Base-by-base conservation (phyloP, 2,888 invertebrate genomes). In the Quadroppia sp. region DNA sequence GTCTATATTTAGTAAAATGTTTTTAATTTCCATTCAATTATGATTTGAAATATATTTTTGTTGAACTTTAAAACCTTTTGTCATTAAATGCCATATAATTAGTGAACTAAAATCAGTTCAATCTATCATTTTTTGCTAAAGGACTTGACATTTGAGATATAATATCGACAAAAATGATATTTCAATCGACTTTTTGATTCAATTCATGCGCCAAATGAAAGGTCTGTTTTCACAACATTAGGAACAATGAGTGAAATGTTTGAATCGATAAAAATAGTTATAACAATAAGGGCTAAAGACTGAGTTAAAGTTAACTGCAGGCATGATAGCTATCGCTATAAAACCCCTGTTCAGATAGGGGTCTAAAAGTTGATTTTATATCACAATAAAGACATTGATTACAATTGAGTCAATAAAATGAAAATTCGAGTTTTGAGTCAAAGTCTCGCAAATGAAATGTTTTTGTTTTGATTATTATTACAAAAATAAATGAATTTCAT, bases 41-140 rank as follows among this genome's bases (percentile, higher is more conserved):
- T n/a, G n/a, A n/a, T n/a, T n/a, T n/a, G n/a, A n/a, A n/a, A n/a
- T n/a, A n/a, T n/a, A n/a, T n/a, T n/a, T n/a, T n/a, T n/a, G n/a
- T n/a, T n/a, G n/a, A n/a, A n/a, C n/a, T n/a, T n/a, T n/a, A n/a
- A n/a, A n/a, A n/a, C n/a, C n/a, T n/a, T n/a, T n/a, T n/a, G n/a
- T n/a, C n/a, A n/a, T n/a, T n/a, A 45, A 45, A 45, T 45, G 15
- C 45, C 11, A n/a, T n/a, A 45, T 45, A 45, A 45, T 45, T 45
- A 45, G 17, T 9, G 45, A 45, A 45, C 45, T 13, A 36, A 45
- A 45, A 7, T 6, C 23, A 2, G 7, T n/a, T 13, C 53, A 53
- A 53, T 53, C 53, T 23, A 53, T 53, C 53, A 53, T 53, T 53
- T 53, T 20, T 2, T 53, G n/a, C n/a, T 53, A 20, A 53, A 53